Conservation (phyloP, 2,797 vertebrate species). For the Cyclura pinguis region DNA sequence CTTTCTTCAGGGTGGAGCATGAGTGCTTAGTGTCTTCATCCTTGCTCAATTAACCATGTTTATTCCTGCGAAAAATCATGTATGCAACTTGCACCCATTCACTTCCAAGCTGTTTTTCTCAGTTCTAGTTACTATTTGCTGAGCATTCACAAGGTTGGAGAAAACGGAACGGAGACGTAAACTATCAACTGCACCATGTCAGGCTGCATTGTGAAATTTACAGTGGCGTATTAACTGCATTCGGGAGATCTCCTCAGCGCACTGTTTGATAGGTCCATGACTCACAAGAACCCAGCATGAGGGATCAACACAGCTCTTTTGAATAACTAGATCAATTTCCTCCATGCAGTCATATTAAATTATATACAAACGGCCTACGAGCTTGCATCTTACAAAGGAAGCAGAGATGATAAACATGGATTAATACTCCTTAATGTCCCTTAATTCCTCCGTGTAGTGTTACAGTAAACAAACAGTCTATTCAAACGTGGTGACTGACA, state of each 20-base stretch:
- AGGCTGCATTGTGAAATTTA: conserved; percentile 10
- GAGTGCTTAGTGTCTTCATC: not conserved
- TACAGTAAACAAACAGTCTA: conserved; percentile 22
- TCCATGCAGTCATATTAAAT: conserved; percentile 25
- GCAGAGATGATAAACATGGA: not conserved
- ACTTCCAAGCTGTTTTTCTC: not conserved
- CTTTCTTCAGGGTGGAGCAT: no score
- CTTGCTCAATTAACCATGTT: not conserved
- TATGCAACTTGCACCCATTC: no score
- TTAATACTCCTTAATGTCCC: not conserved
- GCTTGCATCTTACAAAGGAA: not conserved
- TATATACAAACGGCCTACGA: conserved; percentile 17
- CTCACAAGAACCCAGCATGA: not conserved
- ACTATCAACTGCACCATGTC: not conserved
- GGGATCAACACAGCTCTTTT: conserved; percentile 1
- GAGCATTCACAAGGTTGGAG: not conserved
- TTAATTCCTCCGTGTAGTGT: conserved; percentile 20
- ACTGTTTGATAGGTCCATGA: not conserved
- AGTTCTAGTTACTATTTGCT: not conserved
- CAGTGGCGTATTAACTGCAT: not conserved
- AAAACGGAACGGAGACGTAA: conserved; percentile 17
- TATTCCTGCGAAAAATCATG: not conserved
- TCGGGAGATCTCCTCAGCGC: not conserved
- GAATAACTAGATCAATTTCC: conserved; percentile 45
- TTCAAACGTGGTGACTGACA: not conserved